Evolutionary conservation across 2,888 invertebrate species (phyloP).

Genomic region (Euproctis similis): DNA sequence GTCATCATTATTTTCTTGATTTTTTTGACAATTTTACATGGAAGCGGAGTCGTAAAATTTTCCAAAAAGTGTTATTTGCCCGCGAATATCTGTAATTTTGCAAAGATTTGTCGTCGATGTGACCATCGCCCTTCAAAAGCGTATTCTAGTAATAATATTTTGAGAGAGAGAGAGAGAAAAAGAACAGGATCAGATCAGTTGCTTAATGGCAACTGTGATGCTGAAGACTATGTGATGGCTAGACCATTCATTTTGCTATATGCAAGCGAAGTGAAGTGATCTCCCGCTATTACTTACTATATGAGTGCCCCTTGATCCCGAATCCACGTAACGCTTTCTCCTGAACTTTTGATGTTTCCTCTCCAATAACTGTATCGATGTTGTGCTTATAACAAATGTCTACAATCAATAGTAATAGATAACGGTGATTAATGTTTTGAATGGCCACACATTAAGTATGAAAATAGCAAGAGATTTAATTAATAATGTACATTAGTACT

Average conservation of each 20-base stretch:
- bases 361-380: slow-evolving; percentile 44
- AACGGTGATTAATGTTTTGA: slow-evolving; percentile 47
- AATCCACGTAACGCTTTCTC: slow-evolving; percentile 56
- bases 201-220: neutral
- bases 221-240: neutral
- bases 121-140: slow-evolving; percentile 67
- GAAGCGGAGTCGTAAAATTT: slow-evolving; percentile 53
- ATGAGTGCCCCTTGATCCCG: slow-evolving; percentile 48
- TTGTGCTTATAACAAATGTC: slow-evolving; percentile 47
- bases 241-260: neutral
- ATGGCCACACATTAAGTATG: slow-evolving; percentile 29
- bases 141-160: slow-evolving; percentile 39
- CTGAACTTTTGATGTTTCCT: slow-evolving; percentile 43
- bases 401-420: slow-evolving; percentile 47
- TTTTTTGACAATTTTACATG: slow-evolving; percentile 63
- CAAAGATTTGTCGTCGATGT: slow-evolving; percentile 49
- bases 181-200: slow-evolving; percentile 35
- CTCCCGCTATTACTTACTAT: neutral
- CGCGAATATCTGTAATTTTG: slow-evolving; percentile 11
- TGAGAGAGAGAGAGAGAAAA: slow-evolving; percentile 38
- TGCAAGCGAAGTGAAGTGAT: neutral
- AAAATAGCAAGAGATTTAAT: too few relatives aligned
- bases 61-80: slow-evolving; percentile 17
- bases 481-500: slow-evolving; percentile 34
- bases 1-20: slow-evolving; percentile 38